A percentile compares a stretch with the other conserved stretches of the same genome.
Conservation (phyloP, 2,113 vertebrate species). For the Thalassoma bifasciatum region DNA sequence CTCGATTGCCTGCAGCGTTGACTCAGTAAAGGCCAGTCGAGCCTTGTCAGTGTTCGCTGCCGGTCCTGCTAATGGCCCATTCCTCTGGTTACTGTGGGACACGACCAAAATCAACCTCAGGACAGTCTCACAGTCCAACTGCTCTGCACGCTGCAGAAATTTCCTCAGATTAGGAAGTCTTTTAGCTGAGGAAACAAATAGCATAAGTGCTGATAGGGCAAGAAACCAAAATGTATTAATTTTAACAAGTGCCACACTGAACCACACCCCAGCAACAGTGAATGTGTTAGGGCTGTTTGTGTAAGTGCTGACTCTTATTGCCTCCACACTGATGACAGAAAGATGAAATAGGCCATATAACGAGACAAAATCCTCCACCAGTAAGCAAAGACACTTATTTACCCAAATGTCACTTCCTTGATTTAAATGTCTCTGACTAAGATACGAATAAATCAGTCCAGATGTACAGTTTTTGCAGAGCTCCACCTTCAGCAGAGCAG, state of each 20-base stretch:
- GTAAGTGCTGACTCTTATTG: background rate
- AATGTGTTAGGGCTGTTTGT: too few species aligned
- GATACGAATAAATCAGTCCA: constrained; percentile 15
- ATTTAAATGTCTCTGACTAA: constrained; percentile 9
- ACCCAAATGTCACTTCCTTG: background rate
- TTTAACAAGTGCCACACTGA: too few species aligned
- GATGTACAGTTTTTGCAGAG: constrained; percentile 32
- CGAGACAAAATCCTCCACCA: background rate
- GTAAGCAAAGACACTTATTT: background rate
- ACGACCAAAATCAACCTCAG: constrained; percentile 50
- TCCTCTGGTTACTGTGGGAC: constrained; percentile 59
- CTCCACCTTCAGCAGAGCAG: constrained; percentile 35
- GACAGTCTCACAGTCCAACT: constrained; percentile 4
- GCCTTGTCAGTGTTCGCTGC: constrained; percentile 35
- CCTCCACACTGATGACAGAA: background rate
- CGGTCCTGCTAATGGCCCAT: constrained; percentile 53
- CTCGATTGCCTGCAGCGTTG: constrained; percentile 36
- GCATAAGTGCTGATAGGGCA: background rate
- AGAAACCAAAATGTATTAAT: background rate
- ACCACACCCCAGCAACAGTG: too few species aligned
- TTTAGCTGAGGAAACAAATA: background rate
- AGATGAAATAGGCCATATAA: background rate
- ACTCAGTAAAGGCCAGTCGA: constrained; percentile 50
- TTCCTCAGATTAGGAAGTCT: constrained; percentile 7
- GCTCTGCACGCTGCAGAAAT: constrained; percentile 24